Evolutionary conservation across 2,113 vertebrate species (phyloP).

Genomic region (Labeo catla): DNA sequence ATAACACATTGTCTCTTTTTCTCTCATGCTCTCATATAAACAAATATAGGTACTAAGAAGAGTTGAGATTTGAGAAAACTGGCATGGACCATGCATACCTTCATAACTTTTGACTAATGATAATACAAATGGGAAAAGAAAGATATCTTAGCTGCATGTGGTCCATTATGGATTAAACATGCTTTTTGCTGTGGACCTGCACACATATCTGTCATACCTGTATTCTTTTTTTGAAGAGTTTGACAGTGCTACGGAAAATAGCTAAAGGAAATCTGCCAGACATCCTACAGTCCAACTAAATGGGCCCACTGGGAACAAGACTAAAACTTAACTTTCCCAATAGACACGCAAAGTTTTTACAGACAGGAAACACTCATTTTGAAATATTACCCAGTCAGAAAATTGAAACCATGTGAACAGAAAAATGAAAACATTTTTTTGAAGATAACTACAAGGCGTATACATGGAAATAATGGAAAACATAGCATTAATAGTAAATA

Average conservation of each 20-base stretch:
- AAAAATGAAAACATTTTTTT: background rate
- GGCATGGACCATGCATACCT: background rate
- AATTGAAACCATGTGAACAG: background rate
- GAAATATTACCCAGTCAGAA: background rate
- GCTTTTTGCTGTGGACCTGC: background rate
- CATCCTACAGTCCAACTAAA: background rate
- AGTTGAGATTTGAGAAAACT: background rate
- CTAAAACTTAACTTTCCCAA: background rate
- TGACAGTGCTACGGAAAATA: background rate
- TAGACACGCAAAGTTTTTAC: background rate
- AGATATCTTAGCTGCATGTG: background rate
- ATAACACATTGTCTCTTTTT: background rate
- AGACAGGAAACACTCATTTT: background rate
- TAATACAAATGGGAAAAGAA: background rate
- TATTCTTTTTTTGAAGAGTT: background rate
- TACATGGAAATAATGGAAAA: background rate
- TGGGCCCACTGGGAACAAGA: background rate
- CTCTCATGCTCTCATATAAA: background rate
- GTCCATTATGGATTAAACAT: background rate
- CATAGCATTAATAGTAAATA: background rate
- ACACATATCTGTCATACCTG: background rate
- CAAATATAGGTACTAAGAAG: background rate
- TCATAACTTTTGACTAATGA: background rate
- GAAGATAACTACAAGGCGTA: background rate
- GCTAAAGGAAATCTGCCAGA: background rate